These are phyloP conservation scores for Spermophilus dauricus DNA, from an alignment of 2,113 vertebrate species.

Conservation along the genomic window DNA sequence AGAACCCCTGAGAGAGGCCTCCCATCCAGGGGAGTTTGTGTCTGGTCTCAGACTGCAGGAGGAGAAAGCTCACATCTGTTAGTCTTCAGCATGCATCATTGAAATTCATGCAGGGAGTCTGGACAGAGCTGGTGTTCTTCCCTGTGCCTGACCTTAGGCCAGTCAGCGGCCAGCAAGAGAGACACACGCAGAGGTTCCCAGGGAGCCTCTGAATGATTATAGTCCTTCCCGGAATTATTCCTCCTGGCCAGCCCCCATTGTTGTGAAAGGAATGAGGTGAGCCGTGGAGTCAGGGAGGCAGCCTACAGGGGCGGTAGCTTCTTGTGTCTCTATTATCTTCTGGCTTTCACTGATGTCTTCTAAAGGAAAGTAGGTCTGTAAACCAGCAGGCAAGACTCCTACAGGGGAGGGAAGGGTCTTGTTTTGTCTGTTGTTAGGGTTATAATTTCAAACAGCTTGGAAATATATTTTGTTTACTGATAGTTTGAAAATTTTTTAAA, in stretches of 20 bases:
- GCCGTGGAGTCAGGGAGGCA: background rate
- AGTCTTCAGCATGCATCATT: background rate
- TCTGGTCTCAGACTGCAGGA: background rate
- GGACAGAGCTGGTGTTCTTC: slow-evolving; percentile 26
- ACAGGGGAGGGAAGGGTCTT: background rate
- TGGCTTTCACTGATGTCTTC: background rate
- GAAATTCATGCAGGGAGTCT: slow-evolving; percentile 37
- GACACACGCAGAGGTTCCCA: slow-evolving; percentile 53
- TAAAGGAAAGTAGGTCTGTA: background rate
- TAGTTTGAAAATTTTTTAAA: background rate
- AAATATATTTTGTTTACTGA: background rate
- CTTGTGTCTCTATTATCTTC: background rate
- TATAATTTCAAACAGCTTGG: background rate
- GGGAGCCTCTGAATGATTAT: slow-evolving; percentile 39
- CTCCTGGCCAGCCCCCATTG: slow-evolving; percentile 66
- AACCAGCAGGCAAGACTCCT: background rate
- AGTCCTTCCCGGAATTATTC: slow-evolving; percentile 68
- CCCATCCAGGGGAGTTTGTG: background rate
- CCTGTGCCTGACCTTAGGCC: slow-evolving; percentile 3
- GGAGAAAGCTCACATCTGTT: background rate
- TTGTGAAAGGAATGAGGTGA: slow-evolving; percentile 77
- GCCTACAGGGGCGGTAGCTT: background rate
- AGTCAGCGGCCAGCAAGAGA: slow-evolving; percentile 53
- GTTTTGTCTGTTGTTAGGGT: background rate
- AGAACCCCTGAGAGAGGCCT: background rate